Evolutionary conservation across 1,140 invertebrate genomes (phyloP).

Genomic region (Drosophila biarmipes): DNA sequence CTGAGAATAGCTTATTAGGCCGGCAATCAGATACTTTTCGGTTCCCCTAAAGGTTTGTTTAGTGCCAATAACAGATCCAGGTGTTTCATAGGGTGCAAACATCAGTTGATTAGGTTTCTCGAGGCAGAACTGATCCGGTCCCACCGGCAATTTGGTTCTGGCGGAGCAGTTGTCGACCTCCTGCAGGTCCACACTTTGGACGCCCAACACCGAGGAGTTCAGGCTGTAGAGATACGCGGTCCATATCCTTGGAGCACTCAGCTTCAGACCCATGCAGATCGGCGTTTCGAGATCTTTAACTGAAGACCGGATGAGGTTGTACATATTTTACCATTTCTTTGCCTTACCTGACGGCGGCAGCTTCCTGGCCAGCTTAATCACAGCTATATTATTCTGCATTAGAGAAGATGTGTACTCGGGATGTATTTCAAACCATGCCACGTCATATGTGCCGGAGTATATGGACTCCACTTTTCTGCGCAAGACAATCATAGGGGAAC

Average conservation of each 20-base stretch:
- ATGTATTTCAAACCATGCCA: not conserved
- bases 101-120: not conserved
- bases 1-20: not conserved
- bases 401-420: not conserved
- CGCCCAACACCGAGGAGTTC: not conserved
- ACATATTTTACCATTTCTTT: not conserved
- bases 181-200: not conserved
- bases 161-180: not conserved
- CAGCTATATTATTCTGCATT: conserved; percentile 1
- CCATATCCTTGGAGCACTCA: not conserved
- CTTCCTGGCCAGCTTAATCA: not conserved
- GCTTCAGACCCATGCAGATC: not conserved
- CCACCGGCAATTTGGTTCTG: not conserved
- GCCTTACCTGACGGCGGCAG: not conserved
- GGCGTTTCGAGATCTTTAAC: not conserved
- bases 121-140: not conserved
- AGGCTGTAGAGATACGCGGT: not conserved
- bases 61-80: not conserved
- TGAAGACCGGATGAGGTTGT: too few relatives aligned
- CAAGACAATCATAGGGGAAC: not conserved
- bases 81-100: not conserved
- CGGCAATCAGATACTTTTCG: not conserved
- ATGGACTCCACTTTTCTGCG: not conserved
- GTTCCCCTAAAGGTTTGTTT: not conserved
- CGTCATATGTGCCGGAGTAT: not conserved